Evolutionary conservation across 2,797 vertebrate species (phyloP).

Genomic region (Allobates femoralis): DNA sequence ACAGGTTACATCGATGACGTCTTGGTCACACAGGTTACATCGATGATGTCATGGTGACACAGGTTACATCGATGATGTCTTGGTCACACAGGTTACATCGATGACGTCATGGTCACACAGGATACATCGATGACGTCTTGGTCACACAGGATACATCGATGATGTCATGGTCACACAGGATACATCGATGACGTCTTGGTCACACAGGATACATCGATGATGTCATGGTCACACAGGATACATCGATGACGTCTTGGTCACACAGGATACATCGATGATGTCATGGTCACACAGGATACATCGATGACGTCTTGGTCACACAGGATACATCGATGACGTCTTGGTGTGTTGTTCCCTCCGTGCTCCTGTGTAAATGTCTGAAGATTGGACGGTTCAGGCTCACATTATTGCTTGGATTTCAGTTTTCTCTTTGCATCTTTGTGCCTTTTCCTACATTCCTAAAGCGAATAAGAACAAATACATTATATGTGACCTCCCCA

Average conservation of each 20-base stretch:
- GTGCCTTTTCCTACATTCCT: slow-evolving; percentile 79
- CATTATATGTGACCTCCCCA: background rate
- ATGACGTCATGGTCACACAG: background rate
- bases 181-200: too few species aligned
- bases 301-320: background rate
- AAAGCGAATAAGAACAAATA: slow-evolving; percentile 18
- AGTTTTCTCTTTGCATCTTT: slow-evolving; percentile 78
- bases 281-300: too few species aligned
- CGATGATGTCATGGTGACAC: background rate
- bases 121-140: too few species aligned
- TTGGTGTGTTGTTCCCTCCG: too few species aligned
- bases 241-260: too few species aligned
- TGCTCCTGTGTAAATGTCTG: background rate
- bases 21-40: too few species aligned
- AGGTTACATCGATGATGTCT: background rate
- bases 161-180: background rate
- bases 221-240: too few species aligned
- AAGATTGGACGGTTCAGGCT: background rate
- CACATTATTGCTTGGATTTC: slow-evolving; percentile 22
- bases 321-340: background rate
- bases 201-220: background rate
- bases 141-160: background rate
- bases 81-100: background rate
- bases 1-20: background rate
- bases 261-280: background rate